Base-by-base conservation (phyloP, 2,797 vertebrate species). In the Hippoglossus hippoglossus region DNA sequence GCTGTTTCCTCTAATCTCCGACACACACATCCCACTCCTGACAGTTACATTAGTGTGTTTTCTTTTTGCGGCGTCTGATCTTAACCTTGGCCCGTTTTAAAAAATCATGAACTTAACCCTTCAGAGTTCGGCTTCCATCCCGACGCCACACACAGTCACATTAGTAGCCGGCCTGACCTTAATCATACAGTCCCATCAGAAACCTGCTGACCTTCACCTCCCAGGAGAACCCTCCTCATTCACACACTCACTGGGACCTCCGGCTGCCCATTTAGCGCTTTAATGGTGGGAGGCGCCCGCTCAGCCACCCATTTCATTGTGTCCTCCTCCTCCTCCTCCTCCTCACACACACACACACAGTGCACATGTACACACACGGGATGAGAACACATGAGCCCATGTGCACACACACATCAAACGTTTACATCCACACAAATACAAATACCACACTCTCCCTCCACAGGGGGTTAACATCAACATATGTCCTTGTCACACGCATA, bases 261-360 rank as follows among this genome's bases (percentile, higher is more conserved):
- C 68, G 82, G 81, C 85, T 88, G 84, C 86, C 89, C 90, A 92
- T 94, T 95, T 93, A 95, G 88, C 67, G 84, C 88, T 87, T 88
- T 92, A 94, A 94, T 93, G 83, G 90, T 85, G 90, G 90, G 88
- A 85, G 90, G 87, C 75, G 22, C 81, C 86, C 57, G 86, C 77
- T 90, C 90, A 90, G 83, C 85, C 91, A 94, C 93, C 92, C 93
- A 94, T 94, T 91, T 94, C 91, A 94, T 95, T 94, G 81, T 84
- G 83, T 84, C 70, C 46, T 61, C 56, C 63, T 73, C 79, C 64
- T 55, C 65, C 65, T 61, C 31, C 10, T 3, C 25, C 60, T 75
- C 59, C 60, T 73, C 28, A 69, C 64, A 67, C 44, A 69, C 24
- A 44, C 67, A 50, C 44, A 57, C 60, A 63, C 50, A 11, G 36